Percentiles rank a stretch among this genome's conserved stretches.
Conservation (phyloP, 2,113 vertebrate genomes). For the Astur gentilis region DNA sequence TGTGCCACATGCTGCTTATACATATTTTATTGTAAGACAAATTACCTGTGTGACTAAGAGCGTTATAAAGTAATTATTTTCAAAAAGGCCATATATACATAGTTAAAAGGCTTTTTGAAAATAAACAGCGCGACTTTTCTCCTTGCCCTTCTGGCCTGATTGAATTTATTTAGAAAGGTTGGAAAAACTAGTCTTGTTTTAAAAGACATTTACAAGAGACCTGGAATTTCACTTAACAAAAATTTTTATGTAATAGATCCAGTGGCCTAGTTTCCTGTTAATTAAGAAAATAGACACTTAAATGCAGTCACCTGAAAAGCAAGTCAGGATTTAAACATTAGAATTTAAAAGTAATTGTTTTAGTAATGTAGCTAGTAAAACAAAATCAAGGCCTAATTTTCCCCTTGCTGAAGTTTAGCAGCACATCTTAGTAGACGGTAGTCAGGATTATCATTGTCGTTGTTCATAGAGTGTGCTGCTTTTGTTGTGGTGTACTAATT, state of each 20-base stretch:
- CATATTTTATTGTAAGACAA: conserved; percentile 13
- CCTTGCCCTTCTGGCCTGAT: not conserved
- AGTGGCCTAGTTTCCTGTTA: conserved; percentile 40
- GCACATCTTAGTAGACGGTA: not conserved
- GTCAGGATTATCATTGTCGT: not conserved
- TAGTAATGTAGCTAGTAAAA: not conserved
- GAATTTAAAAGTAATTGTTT: not conserved
- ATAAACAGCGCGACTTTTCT: not conserved
- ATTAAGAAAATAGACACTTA: conserved; percentile 30
- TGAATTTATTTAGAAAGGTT: not conserved
- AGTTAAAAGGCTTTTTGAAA: not conserved
- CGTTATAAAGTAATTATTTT: conserved; percentile 19
- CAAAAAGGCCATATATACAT: not conserved
- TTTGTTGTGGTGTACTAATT: not conserved
- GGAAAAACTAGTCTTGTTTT: not conserved
- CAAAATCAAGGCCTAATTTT: not conserved
- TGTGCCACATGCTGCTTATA: not conserved
- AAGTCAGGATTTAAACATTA: not conserved
- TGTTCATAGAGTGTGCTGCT: not conserved
- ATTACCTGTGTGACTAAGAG: not conserved
- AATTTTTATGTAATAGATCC: conserved; percentile 25
- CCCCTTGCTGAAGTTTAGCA: not conserved
- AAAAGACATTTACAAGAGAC: not conserved
- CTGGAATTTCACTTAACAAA: conserved; percentile 38
- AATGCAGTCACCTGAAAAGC: conserved; percentile 19